Percentiles rank a stretch among this genome's conserved stretches.
Conservation (phyloP, 2,113 vertebrate genomes). For the Pomatorhinus ruficollis region DNA sequence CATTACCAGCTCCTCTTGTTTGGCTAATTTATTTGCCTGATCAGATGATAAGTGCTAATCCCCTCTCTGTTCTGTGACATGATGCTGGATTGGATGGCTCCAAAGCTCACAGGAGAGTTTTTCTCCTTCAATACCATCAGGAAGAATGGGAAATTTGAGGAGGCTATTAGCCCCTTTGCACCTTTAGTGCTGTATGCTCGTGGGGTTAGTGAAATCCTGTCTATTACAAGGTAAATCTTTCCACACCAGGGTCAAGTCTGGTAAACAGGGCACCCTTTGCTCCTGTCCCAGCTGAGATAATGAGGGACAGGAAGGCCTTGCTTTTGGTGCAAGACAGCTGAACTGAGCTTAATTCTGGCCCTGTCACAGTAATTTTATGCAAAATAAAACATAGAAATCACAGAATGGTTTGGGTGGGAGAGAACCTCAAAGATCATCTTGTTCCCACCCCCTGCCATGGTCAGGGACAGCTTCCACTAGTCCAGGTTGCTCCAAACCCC, state of each 20-base stretch:
- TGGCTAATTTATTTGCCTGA: not conserved
- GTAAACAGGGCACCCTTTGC: not conserved
- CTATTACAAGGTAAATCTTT: not conserved
- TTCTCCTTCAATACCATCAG: not conserved
- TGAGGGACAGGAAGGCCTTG: not conserved
- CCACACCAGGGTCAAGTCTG: not conserved
- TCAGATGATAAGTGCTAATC: not conserved
- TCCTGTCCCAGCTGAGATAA: not conserved
- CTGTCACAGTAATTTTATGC: not conserved
- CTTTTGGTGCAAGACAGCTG: not conserved
- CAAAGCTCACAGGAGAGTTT: not conserved
- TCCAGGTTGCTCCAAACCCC: not conserved
- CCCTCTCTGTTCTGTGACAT: not conserved
- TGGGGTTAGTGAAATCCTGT: not conserved
- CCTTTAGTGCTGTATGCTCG: not conserved
- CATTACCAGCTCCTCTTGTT: slow-evolving; percentile 23
- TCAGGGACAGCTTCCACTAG: not conserved
- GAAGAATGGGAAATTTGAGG: not conserved
- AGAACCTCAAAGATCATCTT: not conserved
- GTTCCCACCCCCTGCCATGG: not conserved
- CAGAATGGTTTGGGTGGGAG: not conserved
- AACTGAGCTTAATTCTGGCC: not conserved
- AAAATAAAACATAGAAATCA: not conserved
- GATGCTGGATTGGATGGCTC: not conserved
- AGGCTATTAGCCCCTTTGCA: not conserved